Conservation (phyloP, 2,888 invertebrate genomes). For the Hypercompe scribonia region DNA sequence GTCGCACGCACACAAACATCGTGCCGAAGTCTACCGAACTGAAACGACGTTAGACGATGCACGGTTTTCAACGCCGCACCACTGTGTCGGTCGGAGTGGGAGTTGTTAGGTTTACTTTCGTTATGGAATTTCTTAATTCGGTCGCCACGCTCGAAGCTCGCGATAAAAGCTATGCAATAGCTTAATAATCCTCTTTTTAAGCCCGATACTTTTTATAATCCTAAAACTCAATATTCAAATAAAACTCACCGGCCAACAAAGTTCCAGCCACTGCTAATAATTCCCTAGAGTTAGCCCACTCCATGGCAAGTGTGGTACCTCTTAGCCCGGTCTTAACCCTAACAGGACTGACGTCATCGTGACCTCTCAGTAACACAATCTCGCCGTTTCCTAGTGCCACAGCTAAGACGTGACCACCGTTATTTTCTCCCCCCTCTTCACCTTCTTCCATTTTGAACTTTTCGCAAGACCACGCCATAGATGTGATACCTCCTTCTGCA, state of each 20-base stretch:
- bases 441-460: conserved; percentile 99
- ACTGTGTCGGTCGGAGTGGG: too few species aligned
- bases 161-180: too few species aligned
- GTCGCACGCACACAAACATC: too few species aligned
- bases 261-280: conserved; percentile 96
- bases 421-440: conserved; percentile 89
- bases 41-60: too few species aligned
- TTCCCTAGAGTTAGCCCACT: conserved; percentile 98
- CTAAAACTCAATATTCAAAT: neutral
- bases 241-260: conserved; percentile 75
- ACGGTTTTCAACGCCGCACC: too few species aligned
- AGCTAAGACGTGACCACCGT: conserved; percentile 91
- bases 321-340: conserved; percentile 93
- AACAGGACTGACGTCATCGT: conserved; percentile 97
- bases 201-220: too few species aligned
- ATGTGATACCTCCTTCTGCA: conserved; percentile 94
- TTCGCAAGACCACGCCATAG: conserved; percentile 99
- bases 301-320: conserved; percentile 93
- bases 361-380: conserved; percentile 95
- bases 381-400: conserved; percentile 96
- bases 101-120: too few species aligned
- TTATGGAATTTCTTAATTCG: too few species aligned
- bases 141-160: too few species aligned
- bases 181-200: too few species aligned
- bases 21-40: too few species aligned